Evolutionary conservation across 2,888 invertebrate species (phyloP).

Genomic region (Drosophila greeni): DNA sequence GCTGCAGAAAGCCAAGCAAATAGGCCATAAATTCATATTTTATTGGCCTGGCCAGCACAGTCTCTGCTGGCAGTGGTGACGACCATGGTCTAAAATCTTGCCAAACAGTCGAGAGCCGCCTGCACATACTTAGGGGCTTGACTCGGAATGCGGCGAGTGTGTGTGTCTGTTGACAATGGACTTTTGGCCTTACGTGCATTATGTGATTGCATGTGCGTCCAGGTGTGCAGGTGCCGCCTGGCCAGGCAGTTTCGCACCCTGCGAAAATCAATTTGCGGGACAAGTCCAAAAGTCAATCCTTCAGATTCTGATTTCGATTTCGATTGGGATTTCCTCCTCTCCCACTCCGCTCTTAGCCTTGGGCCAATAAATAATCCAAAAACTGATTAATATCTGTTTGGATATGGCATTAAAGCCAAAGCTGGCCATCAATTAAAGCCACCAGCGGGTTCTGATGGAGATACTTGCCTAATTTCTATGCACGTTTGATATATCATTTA

Average conservation of each 20-base stretch:
- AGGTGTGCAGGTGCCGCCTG: constrained; percentile 37
- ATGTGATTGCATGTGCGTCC: constrained; percentile 47
- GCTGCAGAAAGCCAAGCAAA: constrained; percentile 62
- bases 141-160: constrained; percentile 17
- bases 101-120: constrained; percentile 37
- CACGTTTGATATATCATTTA: constrained; percentile 34
- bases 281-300: constrained; percentile 10
- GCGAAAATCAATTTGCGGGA: constrained; percentile 17
- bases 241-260: constrained; percentile 12
- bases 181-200: constrained; percentile 59
- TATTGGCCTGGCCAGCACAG: constrained; percentile 48
- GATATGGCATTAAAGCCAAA: constrained; percentile 36
- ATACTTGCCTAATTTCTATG: constrained; percentile 37
- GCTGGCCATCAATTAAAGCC: constrained; percentile 36
- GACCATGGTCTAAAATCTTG: constrained; percentile 29
- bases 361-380: constrained; percentile 32
- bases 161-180: constrained; percentile 47
- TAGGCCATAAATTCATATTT: constrained; percentile 70
- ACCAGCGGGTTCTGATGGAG: constrained; percentile 1
- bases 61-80: constrained; percentile 4
- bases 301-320: neutral
- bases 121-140: constrained; percentile 28
- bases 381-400: constrained; percentile 47
- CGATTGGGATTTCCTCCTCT: constrained; percentile 12
- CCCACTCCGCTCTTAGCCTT: neutral